Evolutionary conservation across 2,888 invertebrate species (phyloP).

Genomic region (Philereme transversata): DNA sequence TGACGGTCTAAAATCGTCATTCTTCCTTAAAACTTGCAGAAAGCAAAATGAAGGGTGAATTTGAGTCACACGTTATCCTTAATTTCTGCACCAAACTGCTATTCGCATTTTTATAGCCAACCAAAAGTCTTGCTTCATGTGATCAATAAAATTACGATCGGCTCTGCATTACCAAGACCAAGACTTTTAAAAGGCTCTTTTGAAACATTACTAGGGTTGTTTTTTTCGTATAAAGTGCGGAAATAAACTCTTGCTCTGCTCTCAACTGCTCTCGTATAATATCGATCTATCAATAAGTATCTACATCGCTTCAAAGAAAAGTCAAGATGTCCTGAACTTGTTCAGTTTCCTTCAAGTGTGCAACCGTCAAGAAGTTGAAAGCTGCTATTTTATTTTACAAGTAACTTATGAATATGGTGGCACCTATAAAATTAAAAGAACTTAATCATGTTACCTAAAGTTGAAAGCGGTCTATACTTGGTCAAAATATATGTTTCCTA

Average conservation of each 20-base stretch:
- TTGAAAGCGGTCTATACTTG: too few relatives aligned
- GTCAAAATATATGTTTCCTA: too few relatives aligned
- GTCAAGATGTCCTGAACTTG: slow-evolving; percentile 36
- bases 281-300: slow-evolving; percentile 29
- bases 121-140: too few relatives aligned
- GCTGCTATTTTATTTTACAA: slow-evolving; percentile 22
- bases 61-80: too few relatives aligned
- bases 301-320: slow-evolving; percentile 33
- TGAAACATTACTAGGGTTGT: slow-evolving; percentile 4
- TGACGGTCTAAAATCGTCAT: too few relatives aligned
- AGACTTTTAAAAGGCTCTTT: not conserved
- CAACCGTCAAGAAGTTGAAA: slow-evolving; percentile 29
- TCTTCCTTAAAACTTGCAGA: too few relatives aligned
- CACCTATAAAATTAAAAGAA: not conserved
- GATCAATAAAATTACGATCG: too few relatives aligned
- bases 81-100: too few relatives aligned
- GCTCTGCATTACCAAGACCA: too few relatives aligned
- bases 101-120: too few relatives aligned
- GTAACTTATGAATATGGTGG: slow-evolving; percentile 22
- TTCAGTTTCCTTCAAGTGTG: slow-evolving; percentile 27
- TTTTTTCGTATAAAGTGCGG: slow-evolving; percentile 29
- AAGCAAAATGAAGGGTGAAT: too few relatives aligned
- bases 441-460: too few relatives aligned
- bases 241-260: slow-evolving; percentile 25
- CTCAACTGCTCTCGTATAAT: slow-evolving; percentile 4